Evolutionary conservation across 1,140 invertebrate genomes (phyloP), one percentile per base, ranked within the genome.

Genomic region (Drosophila santomea): DNA sequence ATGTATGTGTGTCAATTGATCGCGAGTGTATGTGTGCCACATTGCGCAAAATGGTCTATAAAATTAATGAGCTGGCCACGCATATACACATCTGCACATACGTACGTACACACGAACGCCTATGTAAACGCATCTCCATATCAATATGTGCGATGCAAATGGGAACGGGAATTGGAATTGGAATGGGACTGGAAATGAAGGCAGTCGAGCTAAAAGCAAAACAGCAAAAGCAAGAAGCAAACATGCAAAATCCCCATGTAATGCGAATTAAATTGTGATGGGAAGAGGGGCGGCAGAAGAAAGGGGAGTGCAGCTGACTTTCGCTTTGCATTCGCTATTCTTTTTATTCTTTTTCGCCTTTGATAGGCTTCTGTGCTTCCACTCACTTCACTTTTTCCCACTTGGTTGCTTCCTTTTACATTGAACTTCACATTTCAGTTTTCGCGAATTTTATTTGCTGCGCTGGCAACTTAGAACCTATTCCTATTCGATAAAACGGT

Each of bases 201-300:
- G 52, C 47, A 60, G 28, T 51, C 17, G 35, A 71, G 35, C 41
- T 12, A 64, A 62, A 38, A 38, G 36, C 11, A 38, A 38, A 38
- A 38, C 3, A 11, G 11, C 11, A 38, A 38, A 44, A 15, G 39
- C 8, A 44, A 44, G 15, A 48, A 45, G 47, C 36, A 74, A 44
- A 56, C 43, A 62, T 55, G 38, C 58, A 15, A 63, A 79, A 74
- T 66, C 23, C 57, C 44, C 64, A 88, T 82, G 82, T 88, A 86
- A 86, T 60, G 64, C 75, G 56, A 82, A 78, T 86, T 85, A 81
- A 86, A 75, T 74, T 64, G 71, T 25, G 32, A n/a, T 20, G 14
- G 25, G n/a, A 39, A 32, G n/a, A 11, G 20, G n/a, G 20, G 28
- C 28, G 7, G 28, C 28, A 38, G 14, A 38, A 38, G 12, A 6